A percentile compares a stretch with the other conserved stretches of the same genome.
Evolutionary conservation across 2,888 invertebrate species (phyloP).

Genomic region (Sphaerophoria taeniata): DNA sequence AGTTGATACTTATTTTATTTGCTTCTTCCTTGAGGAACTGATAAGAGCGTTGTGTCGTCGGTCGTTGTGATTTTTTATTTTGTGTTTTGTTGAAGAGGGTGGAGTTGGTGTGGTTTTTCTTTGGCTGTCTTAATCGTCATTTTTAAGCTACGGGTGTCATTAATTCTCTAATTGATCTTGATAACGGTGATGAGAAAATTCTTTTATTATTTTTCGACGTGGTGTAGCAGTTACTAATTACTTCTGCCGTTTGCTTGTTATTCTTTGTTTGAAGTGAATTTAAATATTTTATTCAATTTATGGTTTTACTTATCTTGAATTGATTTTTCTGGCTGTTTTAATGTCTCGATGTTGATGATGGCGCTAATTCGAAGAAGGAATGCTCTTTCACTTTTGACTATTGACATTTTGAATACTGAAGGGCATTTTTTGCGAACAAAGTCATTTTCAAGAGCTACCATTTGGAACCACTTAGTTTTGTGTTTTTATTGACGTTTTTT

Average conservation of each 20-base stretch:
- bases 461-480: not conserved
- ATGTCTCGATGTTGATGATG: not conserved
- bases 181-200: slow-evolving; percentile 69
- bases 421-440: no score
- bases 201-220: slow-evolving; percentile 47
- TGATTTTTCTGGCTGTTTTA: not conserved
- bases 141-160: slow-evolving; percentile 60
- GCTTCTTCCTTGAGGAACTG: slow-evolving; percentile 59
- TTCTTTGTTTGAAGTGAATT: slow-evolving; percentile 26
- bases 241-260: slow-evolving; percentile 27
- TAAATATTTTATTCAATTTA: slow-evolving; percentile 15
- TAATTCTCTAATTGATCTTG: slow-evolving; percentile 71
- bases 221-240: slow-evolving; percentile 60
- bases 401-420: no score
- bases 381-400: no score
- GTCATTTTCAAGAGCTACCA: no score
- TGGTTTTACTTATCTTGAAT: not conserved
- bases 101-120: slow-evolving; percentile 44
- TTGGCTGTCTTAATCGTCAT: slow-evolving; percentile 53
- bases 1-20: slow-evolving; percentile 68
- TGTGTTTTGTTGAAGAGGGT: slow-evolving; percentile 17
- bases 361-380: no score
- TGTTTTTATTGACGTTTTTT: not conserved
- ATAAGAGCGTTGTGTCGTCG: slow-evolving; percentile 48
- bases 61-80: slow-evolving; percentile 9